Evolutionary conservation across 2,888 invertebrate species (phyloP).

Genomic region (Augiades crinisus): DNA sequence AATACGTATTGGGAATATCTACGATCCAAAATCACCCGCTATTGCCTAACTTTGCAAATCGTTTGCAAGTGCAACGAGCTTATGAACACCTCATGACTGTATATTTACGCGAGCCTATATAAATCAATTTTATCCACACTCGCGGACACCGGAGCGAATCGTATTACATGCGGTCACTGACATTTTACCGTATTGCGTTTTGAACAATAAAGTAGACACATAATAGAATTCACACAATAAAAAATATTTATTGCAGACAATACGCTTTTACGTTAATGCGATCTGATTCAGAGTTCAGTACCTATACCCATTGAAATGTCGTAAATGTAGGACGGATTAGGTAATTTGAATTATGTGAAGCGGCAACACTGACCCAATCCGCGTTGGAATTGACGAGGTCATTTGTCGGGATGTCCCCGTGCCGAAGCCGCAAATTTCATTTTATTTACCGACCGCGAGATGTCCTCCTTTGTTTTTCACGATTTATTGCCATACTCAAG

Average conservation of each 20-base stretch:
- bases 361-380: constrained; percentile 18
- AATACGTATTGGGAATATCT: too few relatives aligned
- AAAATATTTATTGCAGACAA: constrained; percentile 22
- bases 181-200: constrained; percentile 65
- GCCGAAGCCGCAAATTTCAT: constrained; percentile 58
- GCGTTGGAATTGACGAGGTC: constrained; percentile 28
- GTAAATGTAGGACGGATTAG: constrained; percentile 8
- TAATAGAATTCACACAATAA: constrained; percentile 25
- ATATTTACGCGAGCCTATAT: constrained; percentile 33
- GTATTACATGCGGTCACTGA: constrained; percentile 70
- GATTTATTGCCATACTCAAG: constrained; percentile 50
- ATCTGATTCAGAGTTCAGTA: constrained; percentile 3
- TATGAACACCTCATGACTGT: constrained; percentile 33
- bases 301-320: not conserved
- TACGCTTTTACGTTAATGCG: constrained; percentile 13
- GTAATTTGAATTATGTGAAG: constrained; percentile 24
- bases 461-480: constrained; percentile 56
- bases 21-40: too few relatives aligned
- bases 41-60: too few relatives aligned
- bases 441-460: constrained; percentile 50
- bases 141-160: constrained; percentile 66
- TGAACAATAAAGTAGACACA: constrained; percentile 41
- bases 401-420: constrained; percentile 49
- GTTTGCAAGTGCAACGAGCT: not conserved
- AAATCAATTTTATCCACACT: constrained; percentile 68